These are phyloP conservation scores for Paracanthobrama guichenoti DNA, from an alignment of 2,113 vertebrate species.

Conservation along the genomic window DNA sequence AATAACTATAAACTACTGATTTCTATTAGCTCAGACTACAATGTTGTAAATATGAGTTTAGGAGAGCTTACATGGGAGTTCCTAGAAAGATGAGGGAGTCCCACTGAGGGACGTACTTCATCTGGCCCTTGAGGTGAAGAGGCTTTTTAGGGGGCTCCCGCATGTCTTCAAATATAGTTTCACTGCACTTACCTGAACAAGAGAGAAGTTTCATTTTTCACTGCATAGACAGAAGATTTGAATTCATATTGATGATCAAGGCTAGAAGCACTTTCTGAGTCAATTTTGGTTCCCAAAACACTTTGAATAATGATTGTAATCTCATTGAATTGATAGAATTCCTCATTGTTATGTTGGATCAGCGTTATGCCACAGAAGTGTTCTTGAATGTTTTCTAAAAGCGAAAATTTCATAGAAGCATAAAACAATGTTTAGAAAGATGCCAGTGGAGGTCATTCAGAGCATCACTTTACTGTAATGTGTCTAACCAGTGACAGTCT, in stretches of 20 bases:
- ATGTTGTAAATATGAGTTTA: constrained; percentile 1
- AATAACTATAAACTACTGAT: neutral
- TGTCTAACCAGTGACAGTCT: constrained; percentile 73
- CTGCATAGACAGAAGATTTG: neutral
- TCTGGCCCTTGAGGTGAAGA: constrained; percentile 78
- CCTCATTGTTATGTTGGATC: neutral
- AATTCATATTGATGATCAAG: neutral
- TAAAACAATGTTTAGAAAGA: too few species aligned
- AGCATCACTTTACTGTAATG: neutral
- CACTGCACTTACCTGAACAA: constrained; percentile 71
- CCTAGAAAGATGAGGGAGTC: constrained; percentile 79
- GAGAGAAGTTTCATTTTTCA: neutral
- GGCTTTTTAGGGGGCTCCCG: constrained; percentile 75
- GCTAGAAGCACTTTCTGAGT: neutral
- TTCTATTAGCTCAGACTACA: neutral
- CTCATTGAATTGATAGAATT: constrained; percentile 1
- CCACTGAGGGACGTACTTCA: constrained; percentile 79
- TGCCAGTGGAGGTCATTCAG: neutral
- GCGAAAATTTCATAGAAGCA: too few species aligned
- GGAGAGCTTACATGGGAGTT: constrained; percentile 74
- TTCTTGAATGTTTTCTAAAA: neutral
- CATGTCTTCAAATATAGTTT: constrained; percentile 79
- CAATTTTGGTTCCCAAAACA: neutral
- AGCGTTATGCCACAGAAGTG: neutral
- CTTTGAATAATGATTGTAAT: constrained; percentile 5